Conservation (phyloP, 2,113 vertebrate genomes). For the Mugil cephalus region DNA sequence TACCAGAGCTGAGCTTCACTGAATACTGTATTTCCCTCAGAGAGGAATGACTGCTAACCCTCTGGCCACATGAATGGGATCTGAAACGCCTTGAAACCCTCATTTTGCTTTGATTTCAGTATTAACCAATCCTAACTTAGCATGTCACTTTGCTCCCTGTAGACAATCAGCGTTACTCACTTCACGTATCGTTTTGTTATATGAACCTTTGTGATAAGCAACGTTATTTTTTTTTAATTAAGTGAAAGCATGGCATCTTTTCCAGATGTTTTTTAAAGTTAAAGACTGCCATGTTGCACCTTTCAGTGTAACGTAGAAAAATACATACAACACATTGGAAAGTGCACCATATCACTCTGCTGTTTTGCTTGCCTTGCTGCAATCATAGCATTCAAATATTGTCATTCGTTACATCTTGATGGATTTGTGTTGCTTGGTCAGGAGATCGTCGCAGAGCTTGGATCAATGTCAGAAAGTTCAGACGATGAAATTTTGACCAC, state of each 20-base stretch:
- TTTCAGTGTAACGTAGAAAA: constrained; percentile 40
- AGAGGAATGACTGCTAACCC: constrained; percentile 71
- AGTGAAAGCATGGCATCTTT: constrained; percentile 59
- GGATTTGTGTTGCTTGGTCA: constrained; percentile 84
- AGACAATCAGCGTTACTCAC: constrained; percentile 29
- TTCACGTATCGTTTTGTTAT: no score
- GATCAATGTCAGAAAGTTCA: constrained; percentile 89
- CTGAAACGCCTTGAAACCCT: constrained; percentile 35
- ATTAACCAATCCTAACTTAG: constrained; percentile 53
- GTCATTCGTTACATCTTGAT: constrained; percentile 50
- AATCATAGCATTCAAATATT: constrained; percentile 17
- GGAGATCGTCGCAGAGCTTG: constrained; percentile 90
- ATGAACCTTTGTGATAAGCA: no score
- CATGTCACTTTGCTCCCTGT: constrained; percentile 64
- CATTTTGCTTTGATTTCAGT: constrained; percentile 53
- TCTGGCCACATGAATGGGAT: constrained; percentile 53
- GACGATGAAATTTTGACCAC: constrained; percentile 92
- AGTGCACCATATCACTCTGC: constrained; percentile 65
- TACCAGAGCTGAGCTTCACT: constrained; percentile 59
- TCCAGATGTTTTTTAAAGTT: constrained; percentile 24
- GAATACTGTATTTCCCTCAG: constrained; percentile 52
- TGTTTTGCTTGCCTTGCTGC: constrained; percentile 55
- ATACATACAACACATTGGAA: constrained; percentile 32
- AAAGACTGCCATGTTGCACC: constrained; percentile 60
- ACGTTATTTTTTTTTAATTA: not conserved